Evolutionary conservation across 2,113 vertebrate species (phyloP).

Genomic region (Gasterosteus aculeatus): DNA sequence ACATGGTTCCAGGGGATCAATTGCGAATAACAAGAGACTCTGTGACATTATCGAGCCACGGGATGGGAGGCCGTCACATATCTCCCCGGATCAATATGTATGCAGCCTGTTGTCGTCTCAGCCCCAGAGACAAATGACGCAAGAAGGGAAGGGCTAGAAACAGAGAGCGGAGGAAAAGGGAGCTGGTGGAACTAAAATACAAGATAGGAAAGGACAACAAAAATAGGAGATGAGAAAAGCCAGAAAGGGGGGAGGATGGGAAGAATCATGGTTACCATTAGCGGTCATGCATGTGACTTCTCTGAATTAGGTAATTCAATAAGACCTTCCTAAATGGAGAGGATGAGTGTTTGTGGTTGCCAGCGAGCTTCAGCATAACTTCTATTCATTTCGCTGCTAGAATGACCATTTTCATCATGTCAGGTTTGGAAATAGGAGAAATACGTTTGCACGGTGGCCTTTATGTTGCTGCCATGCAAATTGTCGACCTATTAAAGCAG

Average conservation of each 20-base stretch:
- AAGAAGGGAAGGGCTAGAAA: slow-evolving; percentile 28
- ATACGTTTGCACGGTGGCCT: neutral
- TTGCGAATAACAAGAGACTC: slow-evolving; percentile 73
- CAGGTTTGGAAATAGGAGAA: neutral
- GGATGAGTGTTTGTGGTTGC: slow-evolving; percentile 19
- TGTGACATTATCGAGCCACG: slow-evolving; percentile 72
- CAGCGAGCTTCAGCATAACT: slow-evolving; percentile 10
- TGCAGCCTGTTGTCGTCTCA: slow-evolving; percentile 61
- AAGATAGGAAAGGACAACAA: slow-evolving; percentile 20
- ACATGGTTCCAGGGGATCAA: slow-evolving; percentile 65
- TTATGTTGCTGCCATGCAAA: slow-evolving; percentile 13
- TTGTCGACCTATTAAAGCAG: slow-evolving; percentile 27
- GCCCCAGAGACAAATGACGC: slow-evolving; percentile 56
- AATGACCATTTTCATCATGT: slow-evolving; percentile 18
- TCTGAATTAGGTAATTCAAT: slow-evolving; percentile 49
- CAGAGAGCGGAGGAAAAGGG: slow-evolving; percentile 5
- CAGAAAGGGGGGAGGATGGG: neutral
- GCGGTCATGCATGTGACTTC: slow-evolving; percentile 33
- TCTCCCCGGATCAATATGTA: slow-evolving; percentile 67
- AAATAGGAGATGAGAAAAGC: slow-evolving; percentile 32
- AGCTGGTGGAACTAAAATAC: slow-evolving; percentile 33
- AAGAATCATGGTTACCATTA: slow-evolving; percentile 30
- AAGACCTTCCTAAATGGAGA: slow-evolving; percentile 12
- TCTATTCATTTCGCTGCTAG: slow-evolving; percentile 14
- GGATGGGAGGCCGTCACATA: slow-evolving; percentile 65